A percentile compares a stretch with the other conserved stretches of the same genome.
These are phyloP conservation scores for Linhomoeus sp. DNA, from an alignment of 2,888 invertebrate genomes.

Conservation along the genomic window DNA sequence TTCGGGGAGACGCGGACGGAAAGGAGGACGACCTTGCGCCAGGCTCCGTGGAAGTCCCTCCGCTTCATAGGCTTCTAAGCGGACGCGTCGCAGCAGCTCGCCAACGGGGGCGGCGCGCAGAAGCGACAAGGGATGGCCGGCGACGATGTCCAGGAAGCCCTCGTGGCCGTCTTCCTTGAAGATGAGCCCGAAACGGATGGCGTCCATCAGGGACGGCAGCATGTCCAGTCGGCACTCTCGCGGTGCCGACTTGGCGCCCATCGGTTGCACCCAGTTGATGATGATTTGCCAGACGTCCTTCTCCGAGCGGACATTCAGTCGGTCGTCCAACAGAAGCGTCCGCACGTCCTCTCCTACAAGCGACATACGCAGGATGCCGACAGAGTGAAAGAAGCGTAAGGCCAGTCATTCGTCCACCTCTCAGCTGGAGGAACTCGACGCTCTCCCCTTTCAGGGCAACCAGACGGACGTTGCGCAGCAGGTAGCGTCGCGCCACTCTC, in stretches of 20 bases:
- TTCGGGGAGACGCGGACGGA: conserved; percentile 44
- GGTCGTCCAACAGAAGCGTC: not conserved
- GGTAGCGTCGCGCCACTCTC: not conserved
- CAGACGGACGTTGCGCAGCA: not conserved
- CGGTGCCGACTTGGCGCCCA: too few species aligned
- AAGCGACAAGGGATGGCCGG: too few species aligned
- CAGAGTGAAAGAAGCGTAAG: too few species aligned
- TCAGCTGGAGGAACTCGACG: not conserved
- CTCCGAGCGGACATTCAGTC: not conserved
- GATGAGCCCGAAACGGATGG: not conserved
- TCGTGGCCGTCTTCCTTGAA: too few species aligned
- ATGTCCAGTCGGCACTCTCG: not conserved
- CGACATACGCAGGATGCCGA: not conserved
- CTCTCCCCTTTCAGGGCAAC: not conserved
- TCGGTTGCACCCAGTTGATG: not conserved
- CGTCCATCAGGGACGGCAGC: not conserved
- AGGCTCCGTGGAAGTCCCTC: too few species aligned
- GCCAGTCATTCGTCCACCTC: too few species aligned
- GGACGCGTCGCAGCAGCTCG: too few species aligned
- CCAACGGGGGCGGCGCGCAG: too few species aligned
- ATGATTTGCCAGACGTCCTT: not conserved
- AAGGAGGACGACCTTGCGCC: too few species aligned
- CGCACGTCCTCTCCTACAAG: not conserved
- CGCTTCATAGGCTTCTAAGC: too few species aligned
- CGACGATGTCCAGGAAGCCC: too few species aligned